A percentile compares a stretch with the other conserved stretches of the same genome.
phyloP scores from a whole-genome alignment of 2,113 vertebrate genomes.

The Chitala chitala region DNA sequence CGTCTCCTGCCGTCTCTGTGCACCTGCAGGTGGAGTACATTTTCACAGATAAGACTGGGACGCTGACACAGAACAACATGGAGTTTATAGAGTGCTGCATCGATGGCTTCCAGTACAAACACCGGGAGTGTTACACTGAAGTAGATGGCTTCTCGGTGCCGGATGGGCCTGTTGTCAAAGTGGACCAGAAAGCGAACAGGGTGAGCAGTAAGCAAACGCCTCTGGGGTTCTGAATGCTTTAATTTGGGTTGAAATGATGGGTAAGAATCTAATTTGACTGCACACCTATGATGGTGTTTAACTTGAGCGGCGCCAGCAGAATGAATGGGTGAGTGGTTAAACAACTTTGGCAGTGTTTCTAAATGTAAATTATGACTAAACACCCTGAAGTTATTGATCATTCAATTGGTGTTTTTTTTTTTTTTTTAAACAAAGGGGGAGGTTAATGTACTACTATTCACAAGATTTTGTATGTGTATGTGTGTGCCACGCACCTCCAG shows the following conservation, averaged over 20 bases:
- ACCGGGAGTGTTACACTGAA: conserved; percentile 49
- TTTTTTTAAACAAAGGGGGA: too few species aligned
- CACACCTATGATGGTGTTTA: too few species aligned
- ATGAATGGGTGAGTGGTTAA: background rate
- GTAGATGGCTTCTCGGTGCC: conserved; percentile 73
- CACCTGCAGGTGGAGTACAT: conserved; percentile 84
- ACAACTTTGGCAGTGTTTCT: background rate
- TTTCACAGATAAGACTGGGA: conserved; percentile 96
- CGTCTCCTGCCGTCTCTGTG: background rate
- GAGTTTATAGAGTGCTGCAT: conserved; percentile 98
- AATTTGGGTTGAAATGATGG: too few species aligned
- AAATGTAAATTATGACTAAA: too few species aligned
- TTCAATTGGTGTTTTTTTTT: too few species aligned
- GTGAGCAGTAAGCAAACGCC: conserved; percentile 60
- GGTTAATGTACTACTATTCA: background rate
- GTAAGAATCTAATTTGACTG: too few species aligned
- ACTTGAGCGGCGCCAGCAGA: too few species aligned
- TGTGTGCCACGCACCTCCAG: conserved; percentile 55
- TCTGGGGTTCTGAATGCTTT: too few species aligned
- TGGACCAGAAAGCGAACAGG: conserved; percentile 73
- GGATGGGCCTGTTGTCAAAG: conserved; percentile 66
- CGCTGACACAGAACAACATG: conserved; percentile 96
- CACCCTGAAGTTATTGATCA: too few species aligned
- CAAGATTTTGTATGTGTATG: conserved; percentile 7
- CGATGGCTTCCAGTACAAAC: conserved; percentile 84